Evolutionary conservation across 2,113 vertebrate genomes (phyloP), one percentile per base, ranked within the genome.

Genomic region (Hypocryptadius cinnamomeus): DNA sequence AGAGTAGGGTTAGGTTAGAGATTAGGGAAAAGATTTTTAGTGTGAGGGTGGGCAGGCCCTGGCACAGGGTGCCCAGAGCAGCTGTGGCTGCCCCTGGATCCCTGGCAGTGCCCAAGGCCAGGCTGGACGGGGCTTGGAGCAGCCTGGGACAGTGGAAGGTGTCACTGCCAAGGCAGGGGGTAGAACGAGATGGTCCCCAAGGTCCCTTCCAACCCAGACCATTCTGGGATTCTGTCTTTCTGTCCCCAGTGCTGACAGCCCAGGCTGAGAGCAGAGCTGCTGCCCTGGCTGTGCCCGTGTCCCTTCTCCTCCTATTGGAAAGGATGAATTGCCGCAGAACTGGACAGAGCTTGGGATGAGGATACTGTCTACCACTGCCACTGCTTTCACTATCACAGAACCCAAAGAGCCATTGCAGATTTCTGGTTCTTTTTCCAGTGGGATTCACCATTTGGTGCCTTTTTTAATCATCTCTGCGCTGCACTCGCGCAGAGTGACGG

Each of bases 11-110:
- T 60, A 47, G 61, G n/a, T 18, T 21, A n/a, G 24, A 60, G 14
- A 39, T 39, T 21, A 39, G 28, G 86, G n/a, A 6, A 61, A 30
- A 68, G 3, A 7, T 30, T 60, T 44, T 28, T 53, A 14, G 23
- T 45, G 28, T 0, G 19, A 37, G 3, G 7, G 0, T 44, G 60
- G 22, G 1, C 0, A 73, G 10, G 33, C 23, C 44, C 69, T 39
- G 51, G 68, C 68, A 44, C 31, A 50, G 59, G 21, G 3, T 87
- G 40, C 21, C 35, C 85, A 27, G 50, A 37, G 85, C 3, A 65
- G 69, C 61, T 60, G 45, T 2, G 54, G n/a, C n/a, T 82, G 69
- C 4, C 53, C 39, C 47, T 37, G 40, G 8, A 61, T 40, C 61
- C 30, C 30, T 82, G 61, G n/a, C 0, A 76, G 47, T 76, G 79